Conservation (phyloP, 2,113 vertebrate genomes). For the Leucopsar rothschildi region DNA sequence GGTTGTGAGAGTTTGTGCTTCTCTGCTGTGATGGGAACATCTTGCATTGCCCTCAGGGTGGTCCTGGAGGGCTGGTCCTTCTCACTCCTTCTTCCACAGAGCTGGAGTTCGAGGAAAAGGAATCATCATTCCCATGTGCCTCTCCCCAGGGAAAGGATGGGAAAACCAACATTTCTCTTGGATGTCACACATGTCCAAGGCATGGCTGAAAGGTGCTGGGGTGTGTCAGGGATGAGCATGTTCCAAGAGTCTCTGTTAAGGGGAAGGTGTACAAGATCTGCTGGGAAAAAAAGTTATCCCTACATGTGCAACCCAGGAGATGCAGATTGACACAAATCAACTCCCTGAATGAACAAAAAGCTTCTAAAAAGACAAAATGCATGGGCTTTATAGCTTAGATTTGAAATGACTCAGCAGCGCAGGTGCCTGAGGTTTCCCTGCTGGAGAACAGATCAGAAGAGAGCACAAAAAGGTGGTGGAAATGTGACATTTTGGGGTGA, state of each 20-base stretch:
- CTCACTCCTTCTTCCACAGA: accelerated
- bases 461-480: neutral
- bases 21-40: accelerated
- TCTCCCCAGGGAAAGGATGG: neutral
- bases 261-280: neutral
- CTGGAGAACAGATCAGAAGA: neutral
- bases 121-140: accelerated
- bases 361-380: neutral
- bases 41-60: neutral
- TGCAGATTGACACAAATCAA: neutral
- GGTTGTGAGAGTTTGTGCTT: accelerated
- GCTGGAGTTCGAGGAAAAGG: accelerated
- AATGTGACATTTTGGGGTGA: neutral
- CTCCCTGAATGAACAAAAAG: neutral
- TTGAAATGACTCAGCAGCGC: neutral
- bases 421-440: neutral
- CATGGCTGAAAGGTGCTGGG: neutral
- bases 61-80: neutral
- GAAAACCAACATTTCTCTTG: accelerated
- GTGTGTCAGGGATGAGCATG: accelerated
- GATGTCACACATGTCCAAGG: accelerated
- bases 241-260: neutral
- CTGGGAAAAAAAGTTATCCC: neutral
- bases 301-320: accelerated
- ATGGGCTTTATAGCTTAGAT: neutral